These are phyloP conservation scores for Ormyrus nitidulus DNA, from an alignment of 2,888 invertebrate genomes.

Conservation along the genomic window DNA sequence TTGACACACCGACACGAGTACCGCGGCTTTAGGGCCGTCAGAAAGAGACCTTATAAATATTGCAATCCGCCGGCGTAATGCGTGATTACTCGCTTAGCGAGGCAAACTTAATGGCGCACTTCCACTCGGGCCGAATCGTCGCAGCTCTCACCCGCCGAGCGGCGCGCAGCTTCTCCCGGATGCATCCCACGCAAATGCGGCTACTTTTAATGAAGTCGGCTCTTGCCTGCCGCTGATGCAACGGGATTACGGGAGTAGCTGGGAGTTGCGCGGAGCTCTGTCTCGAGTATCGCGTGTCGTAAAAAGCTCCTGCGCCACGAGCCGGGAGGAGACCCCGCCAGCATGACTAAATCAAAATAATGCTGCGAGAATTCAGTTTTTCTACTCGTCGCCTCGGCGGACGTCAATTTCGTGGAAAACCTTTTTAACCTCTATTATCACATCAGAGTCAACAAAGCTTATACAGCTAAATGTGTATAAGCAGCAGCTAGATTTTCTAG, in stretches of 20 bases:
- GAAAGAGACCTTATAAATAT: not conserved
- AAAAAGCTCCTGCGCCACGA: conserved; percentile 10
- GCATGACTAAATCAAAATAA: conserved; percentile 17
- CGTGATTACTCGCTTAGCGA: conserved; percentile 8
- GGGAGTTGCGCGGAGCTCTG: not conserved
- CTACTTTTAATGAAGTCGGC: conserved; percentile 32
- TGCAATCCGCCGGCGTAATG: conserved; percentile 11
- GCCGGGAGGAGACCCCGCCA: not conserved
- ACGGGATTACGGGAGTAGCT: conserved; percentile 7
- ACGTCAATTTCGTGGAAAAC: too few relatives aligned
- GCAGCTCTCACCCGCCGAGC: not conserved
- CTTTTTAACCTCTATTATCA: too few relatives aligned
- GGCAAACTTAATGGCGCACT: conserved; percentile 4
- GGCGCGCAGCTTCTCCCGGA: not conserved
- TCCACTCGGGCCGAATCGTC: not conserved
- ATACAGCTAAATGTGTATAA: too few relatives aligned
- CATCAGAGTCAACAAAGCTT: too few relatives aligned
- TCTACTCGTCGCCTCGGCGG: too few relatives aligned
- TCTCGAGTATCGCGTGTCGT: conserved; percentile 13
- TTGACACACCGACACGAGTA: not conserved
- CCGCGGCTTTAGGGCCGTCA: too few relatives aligned
- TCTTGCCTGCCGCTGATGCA: not conserved
- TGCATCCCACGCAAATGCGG: conserved; percentile 1
- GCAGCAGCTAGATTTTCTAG: too few relatives aligned
- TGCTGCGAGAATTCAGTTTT: not conserved